Percentiles rank a stretch among this genome's conserved stretches.
Conservation (phyloP, 1,140 invertebrate species). For the Melitaea cinxia region DNA sequence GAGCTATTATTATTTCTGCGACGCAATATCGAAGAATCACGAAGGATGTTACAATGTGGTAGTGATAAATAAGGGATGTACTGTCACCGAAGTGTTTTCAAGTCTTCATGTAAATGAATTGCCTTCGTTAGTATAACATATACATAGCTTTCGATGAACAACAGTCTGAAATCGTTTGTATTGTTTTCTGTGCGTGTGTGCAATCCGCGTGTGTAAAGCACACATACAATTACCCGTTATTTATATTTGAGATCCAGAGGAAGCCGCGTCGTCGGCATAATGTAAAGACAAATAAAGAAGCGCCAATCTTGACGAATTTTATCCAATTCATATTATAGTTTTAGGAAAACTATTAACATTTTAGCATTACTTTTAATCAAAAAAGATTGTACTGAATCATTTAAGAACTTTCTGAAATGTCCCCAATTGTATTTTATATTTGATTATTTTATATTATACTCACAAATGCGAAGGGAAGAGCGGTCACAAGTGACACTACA, state of each 20-base stretch:
- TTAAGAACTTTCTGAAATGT: too few relatives aligned
- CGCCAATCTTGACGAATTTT: slow-evolving; percentile 44
- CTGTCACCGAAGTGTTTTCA: background rate
- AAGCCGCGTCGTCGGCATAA: slow-evolving; percentile 59
- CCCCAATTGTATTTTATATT: too few relatives aligned
- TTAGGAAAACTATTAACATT: background rate
- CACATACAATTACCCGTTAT: slow-evolving; percentile 54
- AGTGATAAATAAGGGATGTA: background rate
- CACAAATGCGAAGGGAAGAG: too few relatives aligned
- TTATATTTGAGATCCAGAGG: slow-evolving; percentile 62
- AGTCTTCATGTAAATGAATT: slow-evolving; percentile 1
- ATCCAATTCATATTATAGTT: background rate
- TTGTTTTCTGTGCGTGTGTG: slow-evolving; percentile 67
- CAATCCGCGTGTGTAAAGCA: slow-evolving; percentile 48
- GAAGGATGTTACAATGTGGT: background rate
- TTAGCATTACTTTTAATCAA: too few relatives aligned
- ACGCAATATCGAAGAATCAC: background rate
- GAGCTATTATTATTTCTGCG: background rate
- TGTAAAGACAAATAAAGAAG: slow-evolving; percentile 59
- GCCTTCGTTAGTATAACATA: slow-evolving; percentile 18
- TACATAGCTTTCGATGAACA: slow-evolving; percentile 44
- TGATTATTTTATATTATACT: too few relatives aligned
- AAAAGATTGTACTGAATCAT: too few relatives aligned
- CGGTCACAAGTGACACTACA: too few relatives aligned
- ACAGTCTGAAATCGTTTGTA: slow-evolving; percentile 49